Percentiles rank a stretch among this genome's conserved stretches.
Conservation (phyloP, 2,797 vertebrate species). For the Anolis apletophallus region DNA sequence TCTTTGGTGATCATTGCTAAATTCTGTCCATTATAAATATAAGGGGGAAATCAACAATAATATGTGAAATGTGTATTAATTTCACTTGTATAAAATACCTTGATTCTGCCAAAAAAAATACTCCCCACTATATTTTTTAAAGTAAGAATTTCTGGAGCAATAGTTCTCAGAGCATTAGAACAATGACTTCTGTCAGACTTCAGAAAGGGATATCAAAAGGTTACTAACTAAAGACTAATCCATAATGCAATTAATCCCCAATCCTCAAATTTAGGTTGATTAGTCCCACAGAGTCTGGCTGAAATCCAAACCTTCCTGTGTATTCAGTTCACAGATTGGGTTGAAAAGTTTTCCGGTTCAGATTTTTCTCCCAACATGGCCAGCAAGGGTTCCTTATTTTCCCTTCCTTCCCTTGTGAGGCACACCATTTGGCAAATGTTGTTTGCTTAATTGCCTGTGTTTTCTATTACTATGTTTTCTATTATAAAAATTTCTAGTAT, state of each 20-base stretch:
- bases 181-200: background rate
- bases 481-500: constrained; percentile 17
- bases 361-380: constrained; percentile 21
- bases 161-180: background rate
- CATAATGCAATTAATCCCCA: constrained; percentile 2
- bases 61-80: background rate
- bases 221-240: constrained; percentile 22
- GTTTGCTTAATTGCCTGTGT: constrained; percentile 31
- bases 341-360: constrained; percentile 22
- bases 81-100: background rate
- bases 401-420: constrained; percentile 8
- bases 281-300: constrained; percentile 6
- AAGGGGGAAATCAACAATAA: background rate
- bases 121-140: background rate
- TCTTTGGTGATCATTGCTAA: too few relatives aligned
- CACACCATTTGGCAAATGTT: constrained; percentile 23
- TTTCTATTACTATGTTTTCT: constrained; percentile 42
- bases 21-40: background rate
- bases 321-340: constrained; percentile 13
- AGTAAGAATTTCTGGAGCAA: background rate
- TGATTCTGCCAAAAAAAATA: background rate
- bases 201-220: constrained; percentile 17
- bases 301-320: constrained; percentile 12
- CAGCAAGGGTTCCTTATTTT: background rate
- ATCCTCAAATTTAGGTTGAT: constrained; percentile 28